Percentiles rank a stretch among this genome's conserved stretches.
phyloP scores from a whole-genome alignment of 2,113 vertebrate species.

The Hypanus sabinus region DNA sequence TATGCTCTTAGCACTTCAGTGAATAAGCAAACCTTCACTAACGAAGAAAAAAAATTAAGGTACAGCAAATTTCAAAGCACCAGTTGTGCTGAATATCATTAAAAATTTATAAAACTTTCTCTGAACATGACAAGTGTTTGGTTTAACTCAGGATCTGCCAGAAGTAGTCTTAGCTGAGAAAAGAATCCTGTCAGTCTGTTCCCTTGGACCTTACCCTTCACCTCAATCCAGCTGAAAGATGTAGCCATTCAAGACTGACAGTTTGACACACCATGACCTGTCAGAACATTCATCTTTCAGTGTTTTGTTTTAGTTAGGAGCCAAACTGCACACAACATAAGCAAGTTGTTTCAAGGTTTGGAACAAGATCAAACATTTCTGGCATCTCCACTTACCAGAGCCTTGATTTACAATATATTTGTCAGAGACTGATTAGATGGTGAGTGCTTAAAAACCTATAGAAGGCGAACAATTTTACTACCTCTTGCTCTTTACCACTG shows the following conservation, averaged over 20 bases:
- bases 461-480: conserved; percentile 61
- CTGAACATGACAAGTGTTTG: conserved; percentile 80
- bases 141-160: conserved; percentile 76
- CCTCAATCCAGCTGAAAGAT: conserved; percentile 83
- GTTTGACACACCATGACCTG: conserved; percentile 88
- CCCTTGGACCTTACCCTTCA: conserved; percentile 60
- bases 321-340: conserved; percentile 83
- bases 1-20: conserved; percentile 80
- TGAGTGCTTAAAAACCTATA: conserved; percentile 75
- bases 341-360: conserved; percentile 88
- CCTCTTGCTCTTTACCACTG: conserved; percentile 46
- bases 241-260: conserved; percentile 91
- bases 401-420: conserved; percentile 83
- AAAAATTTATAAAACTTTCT: conserved; percentile 95
- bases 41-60: conserved; percentile 86
- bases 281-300: conserved; percentile 86
- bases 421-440: conserved; percentile 78
- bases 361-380: conserved; percentile 82
- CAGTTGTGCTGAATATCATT: conserved; percentile 86
- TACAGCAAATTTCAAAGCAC: conserved; percentile 93
- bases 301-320: conserved; percentile 86
- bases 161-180: conserved; percentile 56
- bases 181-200: conserved; percentile 63
- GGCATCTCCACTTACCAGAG: conserved; percentile 75
- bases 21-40: conserved; percentile 85